Evolutionary conservation across 2,888 invertebrate genomes (phyloP).

Genomic region (Megastigmus dorsalis): DNA sequence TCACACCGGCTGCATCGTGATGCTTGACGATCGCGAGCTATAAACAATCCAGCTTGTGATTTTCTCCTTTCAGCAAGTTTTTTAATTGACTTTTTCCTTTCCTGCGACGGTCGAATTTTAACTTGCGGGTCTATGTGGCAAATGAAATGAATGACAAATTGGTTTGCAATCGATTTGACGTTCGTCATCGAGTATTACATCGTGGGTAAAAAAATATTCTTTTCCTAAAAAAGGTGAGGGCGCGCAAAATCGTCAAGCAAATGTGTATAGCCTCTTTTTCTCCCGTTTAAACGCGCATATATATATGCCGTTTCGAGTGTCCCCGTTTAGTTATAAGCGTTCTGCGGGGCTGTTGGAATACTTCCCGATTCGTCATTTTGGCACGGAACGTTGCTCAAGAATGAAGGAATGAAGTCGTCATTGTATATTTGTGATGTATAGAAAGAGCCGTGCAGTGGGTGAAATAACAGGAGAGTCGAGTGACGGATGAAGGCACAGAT

Average conservation of each 20-base stretch:
- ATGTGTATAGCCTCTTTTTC: not conserved
- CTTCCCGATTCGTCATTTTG: conserved; percentile 36
- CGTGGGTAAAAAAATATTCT: too few relatives aligned
- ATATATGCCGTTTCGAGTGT: not conserved
- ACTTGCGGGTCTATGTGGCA: too few relatives aligned
- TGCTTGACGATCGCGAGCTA: conserved; percentile 25
- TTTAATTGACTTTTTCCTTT: too few relatives aligned
- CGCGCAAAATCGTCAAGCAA: conserved; percentile 1
- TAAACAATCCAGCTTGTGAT: too few relatives aligned
- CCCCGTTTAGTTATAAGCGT: not conserved
- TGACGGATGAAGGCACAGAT: conserved; percentile 52
- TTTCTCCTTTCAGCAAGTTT: too few relatives aligned
- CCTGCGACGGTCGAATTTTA: too few relatives aligned
- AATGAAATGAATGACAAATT: too few relatives aligned
- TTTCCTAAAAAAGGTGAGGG: too few relatives aligned
- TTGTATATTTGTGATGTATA: not conserved
- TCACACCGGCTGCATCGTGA: not conserved
- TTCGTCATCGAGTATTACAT: too few relatives aligned
- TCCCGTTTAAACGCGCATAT: not conserved
- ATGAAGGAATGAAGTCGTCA: conserved; percentile 12
- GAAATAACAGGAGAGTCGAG: not conserved
- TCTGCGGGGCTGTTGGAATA: not conserved
- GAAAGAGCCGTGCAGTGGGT: not conserved
- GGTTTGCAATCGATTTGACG: too few relatives aligned
- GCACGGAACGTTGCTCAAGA: conserved; percentile 36